A percentile compares a stretch with the other conserved stretches of the same genome.
These are phyloP conservation scores for Synanthedon formicaeformis DNA, from an alignment of 2,888 invertebrate species.

Conservation along the genomic window DNA sequence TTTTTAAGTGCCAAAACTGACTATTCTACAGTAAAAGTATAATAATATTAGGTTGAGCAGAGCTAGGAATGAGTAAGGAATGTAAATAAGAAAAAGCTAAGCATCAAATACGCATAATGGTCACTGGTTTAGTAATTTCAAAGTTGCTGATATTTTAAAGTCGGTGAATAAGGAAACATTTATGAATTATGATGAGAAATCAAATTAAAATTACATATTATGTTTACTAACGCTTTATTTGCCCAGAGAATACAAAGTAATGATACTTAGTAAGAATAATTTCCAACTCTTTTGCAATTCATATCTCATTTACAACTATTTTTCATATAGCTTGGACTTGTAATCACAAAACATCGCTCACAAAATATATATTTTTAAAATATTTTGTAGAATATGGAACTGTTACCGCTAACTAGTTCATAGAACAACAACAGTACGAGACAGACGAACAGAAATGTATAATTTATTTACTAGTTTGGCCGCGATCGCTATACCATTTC, in stretches of 20 bases:
- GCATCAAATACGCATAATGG: too few relatives aligned
- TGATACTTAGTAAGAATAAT: slow-evolving; percentile 62
- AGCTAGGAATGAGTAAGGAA: too few relatives aligned
- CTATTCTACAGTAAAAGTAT: too few relatives aligned
- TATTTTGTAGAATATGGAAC: slow-evolving; percentile 53
- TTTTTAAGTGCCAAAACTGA: too few relatives aligned
- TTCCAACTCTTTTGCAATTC: slow-evolving; percentile 30
- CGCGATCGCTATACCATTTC: too few relatives aligned
- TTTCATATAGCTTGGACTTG: background rate
- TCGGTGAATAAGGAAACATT: too few relatives aligned
- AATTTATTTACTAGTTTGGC: too few relatives aligned
- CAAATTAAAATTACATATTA: slow-evolving; percentile 24
- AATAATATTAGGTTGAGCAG: too few relatives aligned
- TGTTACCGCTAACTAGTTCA: slow-evolving; percentile 32
- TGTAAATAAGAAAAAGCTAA: too few relatives aligned
- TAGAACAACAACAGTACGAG: slow-evolving; percentile 15
- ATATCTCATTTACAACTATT: background rate
- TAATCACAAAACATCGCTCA: slow-evolving; percentile 52
- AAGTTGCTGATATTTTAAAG: too few relatives aligned
- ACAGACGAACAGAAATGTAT: background rate
- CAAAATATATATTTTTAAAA: slow-evolving; percentile 60
- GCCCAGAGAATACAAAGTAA: slow-evolving; percentile 68
- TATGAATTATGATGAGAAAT: slow-evolving; percentile 15
- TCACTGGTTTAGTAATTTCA: too few relatives aligned
- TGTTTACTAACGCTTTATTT: slow-evolving; percentile 66